phyloP scores from a whole-genome alignment of 2,113 vertebrate genomes.

The Bubo bubo region DNA sequence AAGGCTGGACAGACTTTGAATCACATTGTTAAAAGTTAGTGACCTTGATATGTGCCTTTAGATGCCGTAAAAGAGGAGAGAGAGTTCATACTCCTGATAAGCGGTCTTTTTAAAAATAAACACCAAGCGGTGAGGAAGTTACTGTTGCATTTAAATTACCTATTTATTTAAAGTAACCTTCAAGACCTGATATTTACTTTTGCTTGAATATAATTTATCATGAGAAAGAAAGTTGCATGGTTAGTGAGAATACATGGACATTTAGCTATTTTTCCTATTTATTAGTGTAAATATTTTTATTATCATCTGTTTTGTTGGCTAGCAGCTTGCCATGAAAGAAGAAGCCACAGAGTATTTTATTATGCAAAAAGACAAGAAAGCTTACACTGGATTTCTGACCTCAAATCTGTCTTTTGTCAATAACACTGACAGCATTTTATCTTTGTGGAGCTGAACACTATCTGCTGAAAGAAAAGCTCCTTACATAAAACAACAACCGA shows the following conservation, averaged over 20 bases:
- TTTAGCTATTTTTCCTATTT: constrained; percentile 47
- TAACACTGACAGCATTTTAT: constrained; percentile 6
- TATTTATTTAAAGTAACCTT: constrained; percentile 74
- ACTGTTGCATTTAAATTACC: constrained; percentile 73
- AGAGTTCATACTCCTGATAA: constrained; percentile 28
- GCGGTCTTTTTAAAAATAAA: constrained; percentile 45
- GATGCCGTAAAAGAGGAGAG: neutral
- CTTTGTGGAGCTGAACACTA: neutral
- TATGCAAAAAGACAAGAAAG: constrained; percentile 39
- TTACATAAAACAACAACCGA: neutral
- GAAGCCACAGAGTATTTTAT: neutral
- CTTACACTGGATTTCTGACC: constrained; percentile 20
- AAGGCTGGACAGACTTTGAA: neutral
- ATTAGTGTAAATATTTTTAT: constrained; percentile 62
- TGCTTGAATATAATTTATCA: constrained; percentile 59
- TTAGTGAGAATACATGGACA: constrained; percentile 31
- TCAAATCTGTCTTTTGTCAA: constrained; percentile 21
- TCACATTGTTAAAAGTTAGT: neutral
- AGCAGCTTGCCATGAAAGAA: neutral
- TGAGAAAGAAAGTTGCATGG: constrained; percentile 39
- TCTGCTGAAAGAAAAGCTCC: neutral
- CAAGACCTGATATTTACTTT: constrained; percentile 59
- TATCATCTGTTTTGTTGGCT: constrained; percentile 9
- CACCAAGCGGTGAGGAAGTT: constrained; percentile 33
- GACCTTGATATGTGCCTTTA: constrained; percentile 38